A percentile compares a stretch with the other conserved stretches of the same genome.
Evolutionary conservation across 2,888 invertebrate species (phyloP).

Genomic region (Alloscopus bannaensis): DNA sequence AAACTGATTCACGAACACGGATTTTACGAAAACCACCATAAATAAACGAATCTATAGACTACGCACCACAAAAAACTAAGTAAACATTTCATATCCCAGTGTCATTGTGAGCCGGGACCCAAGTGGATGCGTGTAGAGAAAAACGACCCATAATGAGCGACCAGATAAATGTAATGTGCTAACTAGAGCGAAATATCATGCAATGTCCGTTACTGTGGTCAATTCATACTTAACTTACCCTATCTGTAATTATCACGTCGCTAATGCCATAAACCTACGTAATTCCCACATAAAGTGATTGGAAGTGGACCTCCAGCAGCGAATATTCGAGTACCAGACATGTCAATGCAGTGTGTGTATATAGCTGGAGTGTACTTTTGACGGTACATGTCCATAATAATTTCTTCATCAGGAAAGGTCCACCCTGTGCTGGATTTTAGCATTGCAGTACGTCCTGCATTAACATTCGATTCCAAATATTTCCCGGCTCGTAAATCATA

Average conservation of each 20-base stretch:
- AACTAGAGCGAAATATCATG: neutral
- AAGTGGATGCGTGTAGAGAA: neutral
- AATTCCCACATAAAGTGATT: constrained; percentile 93
- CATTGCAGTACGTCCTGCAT: constrained; percentile 90
- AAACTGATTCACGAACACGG: too few relatives aligned
- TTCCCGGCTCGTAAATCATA: constrained; percentile 94
- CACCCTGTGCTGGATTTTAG: constrained; percentile 92
- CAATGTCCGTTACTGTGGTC: too few relatives aligned
- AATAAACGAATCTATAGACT: too few relatives aligned
- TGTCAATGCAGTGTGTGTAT: constrained; percentile 97
- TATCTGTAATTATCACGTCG: neutral
- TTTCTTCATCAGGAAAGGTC: constrained; percentile 73
- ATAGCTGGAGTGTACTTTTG: constrained; percentile 92
- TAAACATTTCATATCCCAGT: too few relatives aligned
- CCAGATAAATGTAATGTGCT: neutral
- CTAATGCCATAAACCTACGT: constrained; percentile 95
- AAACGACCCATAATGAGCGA: neutral
- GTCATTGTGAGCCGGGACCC: neutral
- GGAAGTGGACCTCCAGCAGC: constrained; percentile 96
- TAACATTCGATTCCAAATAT: constrained; percentile 92
- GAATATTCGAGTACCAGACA: constrained; percentile 92
- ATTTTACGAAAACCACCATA: too few relatives aligned
- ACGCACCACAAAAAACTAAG: too few relatives aligned
- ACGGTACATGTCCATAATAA: constrained; percentile 70
- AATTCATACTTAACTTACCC: neutral